Percentiles rank a stretch among this genome's conserved stretches.
These are phyloP conservation scores for Pristiophorus japonicus DNA, from an alignment of 2,113 vertebrate species.

Conservation along the genomic window DNA sequence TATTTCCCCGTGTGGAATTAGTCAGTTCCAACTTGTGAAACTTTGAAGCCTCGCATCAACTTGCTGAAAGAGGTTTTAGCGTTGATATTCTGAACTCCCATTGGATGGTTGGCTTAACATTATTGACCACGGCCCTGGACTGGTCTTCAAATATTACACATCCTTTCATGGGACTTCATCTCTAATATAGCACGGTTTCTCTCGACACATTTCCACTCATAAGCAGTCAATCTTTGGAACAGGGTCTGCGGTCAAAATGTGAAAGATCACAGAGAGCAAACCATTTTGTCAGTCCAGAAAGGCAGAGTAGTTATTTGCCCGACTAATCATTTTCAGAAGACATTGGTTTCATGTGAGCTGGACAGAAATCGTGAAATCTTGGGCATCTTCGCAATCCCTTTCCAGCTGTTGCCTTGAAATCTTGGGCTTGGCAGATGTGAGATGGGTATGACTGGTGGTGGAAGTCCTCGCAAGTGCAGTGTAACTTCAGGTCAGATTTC, in stretches of 20 bases:
- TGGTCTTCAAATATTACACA: neutral
- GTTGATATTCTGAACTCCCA: neutral
- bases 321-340: neutral
- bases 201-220: neutral
- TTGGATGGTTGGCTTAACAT: neutral
- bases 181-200: neutral
- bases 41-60: neutral
- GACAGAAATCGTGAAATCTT: neutral
- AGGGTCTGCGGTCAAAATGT: neutral
- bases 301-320: neutral
- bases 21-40: neutral
- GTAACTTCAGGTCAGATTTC: neutral
- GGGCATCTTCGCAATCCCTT: neutral
- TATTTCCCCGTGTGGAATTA: neutral
- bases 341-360: neutral
- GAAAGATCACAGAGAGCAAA: neutral
- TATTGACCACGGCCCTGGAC: neutral
- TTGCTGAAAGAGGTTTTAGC: neutral
- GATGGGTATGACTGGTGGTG: neutral
- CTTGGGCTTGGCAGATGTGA: neutral
- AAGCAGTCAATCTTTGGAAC: neutral
- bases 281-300: neutral
- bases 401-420: neutral
- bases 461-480: neutral
- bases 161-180: neutral